Conservation (phyloP, 2,888 invertebrate genomes). For the Nephrocerus scutellatus region DNA sequence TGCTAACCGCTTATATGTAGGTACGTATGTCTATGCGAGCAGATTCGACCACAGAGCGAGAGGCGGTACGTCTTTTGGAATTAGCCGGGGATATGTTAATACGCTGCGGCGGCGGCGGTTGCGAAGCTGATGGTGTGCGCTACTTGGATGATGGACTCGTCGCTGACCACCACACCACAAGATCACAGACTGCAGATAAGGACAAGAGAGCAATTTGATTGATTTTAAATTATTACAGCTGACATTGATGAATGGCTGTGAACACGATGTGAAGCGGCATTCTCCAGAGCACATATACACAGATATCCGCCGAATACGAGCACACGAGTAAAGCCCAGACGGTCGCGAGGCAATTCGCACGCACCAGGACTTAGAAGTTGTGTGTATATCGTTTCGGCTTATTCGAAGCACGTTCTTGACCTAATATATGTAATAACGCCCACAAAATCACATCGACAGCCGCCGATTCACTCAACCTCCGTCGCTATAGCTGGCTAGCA, state of each 20-base stretch:
- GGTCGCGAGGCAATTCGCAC: conserved; percentile 29
- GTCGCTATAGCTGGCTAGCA: too few relatives aligned
- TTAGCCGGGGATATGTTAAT: too few relatives aligned
- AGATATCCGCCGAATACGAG: not conserved
- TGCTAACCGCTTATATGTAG: too few relatives aligned
- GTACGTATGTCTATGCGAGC: too few relatives aligned
- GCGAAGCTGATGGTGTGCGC: too few relatives aligned
- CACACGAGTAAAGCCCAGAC: conserved; percentile 13
- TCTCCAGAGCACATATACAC: conserved; percentile 6
- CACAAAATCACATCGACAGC: conserved; percentile 45
- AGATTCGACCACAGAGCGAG: too few relatives aligned
- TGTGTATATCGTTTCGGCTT: conserved; percentile 9
- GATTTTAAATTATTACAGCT: conserved; percentile 47
- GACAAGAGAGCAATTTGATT: conserved; percentile 47
- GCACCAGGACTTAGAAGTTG: conserved; percentile 22
- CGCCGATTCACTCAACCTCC: too few relatives aligned
- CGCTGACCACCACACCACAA: conserved; percentile 24
- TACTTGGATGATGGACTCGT: too few relatives aligned
- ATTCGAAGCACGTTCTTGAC: conserved; percentile 45
- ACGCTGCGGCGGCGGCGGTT: too few relatives aligned
- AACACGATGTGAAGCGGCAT: conserved; percentile 5
- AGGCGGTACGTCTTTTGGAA: too few relatives aligned
- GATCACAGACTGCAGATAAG: conserved; percentile 43
- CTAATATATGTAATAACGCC: conserved; percentile 43
- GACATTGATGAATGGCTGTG: conserved; percentile 43